Base-by-base conservation (phyloP, 2,888 invertebrate species). In the Silvanus unidentatus region DNA sequence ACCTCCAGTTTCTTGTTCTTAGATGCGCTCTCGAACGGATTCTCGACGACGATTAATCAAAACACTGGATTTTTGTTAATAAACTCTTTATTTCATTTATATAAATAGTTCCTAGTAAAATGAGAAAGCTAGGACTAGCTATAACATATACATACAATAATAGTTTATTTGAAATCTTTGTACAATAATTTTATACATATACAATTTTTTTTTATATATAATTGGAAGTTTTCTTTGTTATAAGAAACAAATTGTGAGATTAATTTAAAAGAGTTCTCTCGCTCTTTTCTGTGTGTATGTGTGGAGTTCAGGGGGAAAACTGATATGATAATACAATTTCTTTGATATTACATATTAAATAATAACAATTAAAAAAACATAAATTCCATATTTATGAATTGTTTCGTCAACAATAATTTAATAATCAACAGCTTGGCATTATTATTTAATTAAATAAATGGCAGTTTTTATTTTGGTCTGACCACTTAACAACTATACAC, bases 41-140 rank as follows among this genome's bases (percentile, higher is more conserved):
- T n/a, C n/a, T n/a, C n/a, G n/a, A n/a, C n/a, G n/a, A n/a, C n/a
- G n/a, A n/a, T n/a, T n/a, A 32, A 32, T 8, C n/a, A 12, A 32
- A 5, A 22, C 39, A 27, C n/a, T 9, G 11, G 16, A 44, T 47
- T n/a, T n/a, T 40, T 52, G 53, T 54, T 58, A 62, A 60, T 64
- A 60, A 68, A 66, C 61, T 63, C 64, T 65, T 65, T 62, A 58
- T 66, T 53, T 68, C 59, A 61, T 64, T 65, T 63, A 66, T 68
- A 68, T 68, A 69, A 69, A 68, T 68, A 68, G 57, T 64, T 66
- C 68, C 68, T 68, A 66, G 64, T 59, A 58, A 56, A 62, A 60
- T 59, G 60, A 62, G 52, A 57, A 60, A 53, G 56, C 69, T 65
- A 69, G 66, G 69, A 69, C 65, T 69, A 69, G 67, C 66, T 66